Evolutionary conservation across 2,888 invertebrate species (phyloP).

Genomic region (Apodemia zela): DNA sequence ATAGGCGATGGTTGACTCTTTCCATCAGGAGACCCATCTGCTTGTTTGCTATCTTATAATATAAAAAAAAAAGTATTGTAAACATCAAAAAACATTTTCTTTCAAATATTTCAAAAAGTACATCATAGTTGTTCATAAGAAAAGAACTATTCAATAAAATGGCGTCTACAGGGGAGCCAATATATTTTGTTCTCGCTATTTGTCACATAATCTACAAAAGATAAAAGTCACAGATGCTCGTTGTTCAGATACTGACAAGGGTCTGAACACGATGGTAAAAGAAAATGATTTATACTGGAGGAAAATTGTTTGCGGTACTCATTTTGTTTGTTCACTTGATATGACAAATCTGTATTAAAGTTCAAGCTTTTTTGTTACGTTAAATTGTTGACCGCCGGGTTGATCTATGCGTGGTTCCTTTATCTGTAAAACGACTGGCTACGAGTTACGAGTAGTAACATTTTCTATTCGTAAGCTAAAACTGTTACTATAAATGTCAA

Average conservation of each 20-base stretch:
- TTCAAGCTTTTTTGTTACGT: conserved; percentile 30
- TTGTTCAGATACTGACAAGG: conserved; percentile 39
- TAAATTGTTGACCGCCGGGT: not conserved
- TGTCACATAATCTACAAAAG: conserved; percentile 33
- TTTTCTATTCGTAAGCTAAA: too few species aligned
- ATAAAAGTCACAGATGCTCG: conserved; percentile 35
- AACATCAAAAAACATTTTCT: too few species aligned
- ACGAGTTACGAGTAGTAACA: too few species aligned
- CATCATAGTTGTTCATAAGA: not conserved
- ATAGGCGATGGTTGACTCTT: too few species aligned
- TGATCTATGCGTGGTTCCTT: too few species aligned
- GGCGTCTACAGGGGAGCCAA: conserved; percentile 6
- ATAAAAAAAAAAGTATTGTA: too few species aligned
- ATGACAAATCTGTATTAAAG: conserved; percentile 21
- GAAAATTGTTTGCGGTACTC: conserved; percentile 6
- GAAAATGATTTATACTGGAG: conserved; percentile 43
- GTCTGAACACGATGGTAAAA: conserved; percentile 38
- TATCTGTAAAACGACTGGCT: too few species aligned
- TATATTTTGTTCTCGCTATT: conserved; percentile 25
- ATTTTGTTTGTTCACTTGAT: conserved; percentile 13
- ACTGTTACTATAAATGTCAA: too few species aligned
- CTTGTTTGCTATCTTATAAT: too few species aligned
- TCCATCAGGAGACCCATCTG: too few species aligned
- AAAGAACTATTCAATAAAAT: conserved; percentile 12
- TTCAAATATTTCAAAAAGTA: not conserved